Evolutionary conservation across 1,140 invertebrate genomes (phyloP), one percentile per base, ranked within the genome.

Genomic region (Homalodisca vitripennis): DNA sequence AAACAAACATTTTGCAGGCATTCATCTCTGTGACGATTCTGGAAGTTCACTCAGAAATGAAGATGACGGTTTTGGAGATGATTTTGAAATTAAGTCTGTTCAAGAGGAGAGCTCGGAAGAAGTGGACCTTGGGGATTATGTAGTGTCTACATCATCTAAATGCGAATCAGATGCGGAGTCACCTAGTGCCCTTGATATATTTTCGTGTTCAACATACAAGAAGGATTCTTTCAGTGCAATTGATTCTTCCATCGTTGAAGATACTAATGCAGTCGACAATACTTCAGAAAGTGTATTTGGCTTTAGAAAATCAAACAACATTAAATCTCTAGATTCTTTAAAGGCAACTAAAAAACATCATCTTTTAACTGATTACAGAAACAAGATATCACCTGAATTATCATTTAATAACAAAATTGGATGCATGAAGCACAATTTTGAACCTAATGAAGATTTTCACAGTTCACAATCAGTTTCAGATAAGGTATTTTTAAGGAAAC

Each of bases 1-100:
- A 66, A 71, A 53, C 20, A 74, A 74, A 66, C 63, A 57, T 17
- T 74, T 74, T 69, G 70, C 69, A 30, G 32, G 66, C 17, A 41
- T 57, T 17, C 34, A 26, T 34, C 27, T n/a, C 24, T 24, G n/a
- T 14, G 34, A 66, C 13, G 27, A 55, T 55, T 32, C 46, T 48
- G 14, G 26, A 29, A 48, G 30, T 29, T 64, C 20, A 6, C 10
- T 17, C 17, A 29, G 48, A 60, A 60, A 60, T 60, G 27, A 60
- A 27, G 63, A 66, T 27, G 63, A 66, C 26, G 63, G 63, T 20
- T 66, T 46, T 24, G 63, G 41, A n/a, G 63, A 66, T 26, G 41
- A 27, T 22, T 46, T 47, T 12, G 63, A 47, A 31, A 66, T 66
- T 20, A 66, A 32, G 34, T 26, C 22, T 26, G 60, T 63, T n/a